phyloP scores from a whole-genome alignment of 2,888 invertebrate species.

The Synergus umbraculus region DNA sequence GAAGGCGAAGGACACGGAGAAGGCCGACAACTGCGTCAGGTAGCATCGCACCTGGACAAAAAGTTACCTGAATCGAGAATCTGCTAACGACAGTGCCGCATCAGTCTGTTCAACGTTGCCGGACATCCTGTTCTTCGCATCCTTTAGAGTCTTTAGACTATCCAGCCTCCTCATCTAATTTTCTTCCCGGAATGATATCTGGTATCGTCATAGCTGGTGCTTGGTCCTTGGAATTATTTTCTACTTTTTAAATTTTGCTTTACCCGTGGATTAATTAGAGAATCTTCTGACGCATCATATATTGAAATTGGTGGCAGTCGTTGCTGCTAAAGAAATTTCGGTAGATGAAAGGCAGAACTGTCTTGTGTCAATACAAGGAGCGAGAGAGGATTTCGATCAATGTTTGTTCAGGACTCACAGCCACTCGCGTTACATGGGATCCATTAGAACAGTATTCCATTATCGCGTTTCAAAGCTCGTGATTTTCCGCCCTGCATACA shows the following conservation, averaged over 20 bases:
- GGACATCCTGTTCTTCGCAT: constrained; percentile 55
- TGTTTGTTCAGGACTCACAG: constrained; percentile 56
- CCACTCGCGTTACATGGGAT: constrained; percentile 29
- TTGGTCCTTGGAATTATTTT: neutral
- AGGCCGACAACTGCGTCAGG: constrained; percentile 50
- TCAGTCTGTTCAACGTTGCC: constrained; percentile 52
- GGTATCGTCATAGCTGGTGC: neutral
- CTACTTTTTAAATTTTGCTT: neutral
- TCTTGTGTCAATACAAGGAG: constrained; percentile 41
- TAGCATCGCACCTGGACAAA: constrained; percentile 56
- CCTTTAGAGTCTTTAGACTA: constrained; percentile 19
- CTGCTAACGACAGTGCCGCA: constrained; percentile 49
- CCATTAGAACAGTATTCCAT: constrained; percentile 37
- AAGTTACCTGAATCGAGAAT: constrained; percentile 56
- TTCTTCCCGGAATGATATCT: neutral
- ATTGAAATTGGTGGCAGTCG: neutral
- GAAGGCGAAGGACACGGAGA: constrained; percentile 55
- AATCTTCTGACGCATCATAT: constrained; percentile 3
- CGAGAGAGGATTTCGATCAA: constrained; percentile 44
- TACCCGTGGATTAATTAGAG: neutral
- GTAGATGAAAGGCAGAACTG: constrained; percentile 10
- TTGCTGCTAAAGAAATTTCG: constrained; percentile 23
- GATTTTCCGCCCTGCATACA: constrained; percentile 43
- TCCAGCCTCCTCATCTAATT: neutral
- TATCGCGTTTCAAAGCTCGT: constrained; percentile 46